Conservation (phyloP, 2,888 invertebrate species). For the Halictus quadricinctus region DNA sequence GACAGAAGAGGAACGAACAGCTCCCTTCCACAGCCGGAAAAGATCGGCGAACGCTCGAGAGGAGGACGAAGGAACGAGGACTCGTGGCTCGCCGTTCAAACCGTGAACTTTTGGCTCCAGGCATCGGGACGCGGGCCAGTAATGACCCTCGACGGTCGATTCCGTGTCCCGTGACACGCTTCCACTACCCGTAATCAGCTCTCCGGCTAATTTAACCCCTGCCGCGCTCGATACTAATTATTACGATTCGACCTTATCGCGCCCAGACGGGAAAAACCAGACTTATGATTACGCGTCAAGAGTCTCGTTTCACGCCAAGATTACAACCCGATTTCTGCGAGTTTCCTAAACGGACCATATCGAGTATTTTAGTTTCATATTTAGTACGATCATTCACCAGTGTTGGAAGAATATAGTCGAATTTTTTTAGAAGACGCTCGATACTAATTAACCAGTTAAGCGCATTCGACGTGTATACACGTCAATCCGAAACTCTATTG, state of each 20-base stretch:
- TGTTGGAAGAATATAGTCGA: too few species aligned
- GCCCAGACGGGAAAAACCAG: not conserved
- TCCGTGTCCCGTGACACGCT: conserved; percentile 37
- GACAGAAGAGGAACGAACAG: conserved; percentile 23
- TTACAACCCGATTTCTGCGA: not conserved
- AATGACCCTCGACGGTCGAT: conserved; percentile 53
- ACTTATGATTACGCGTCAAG: not conserved
- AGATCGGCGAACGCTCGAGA: conserved; percentile 10
- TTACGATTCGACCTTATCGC: not conserved
- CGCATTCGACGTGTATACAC: too few species aligned
- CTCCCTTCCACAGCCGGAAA: conserved; percentile 6
- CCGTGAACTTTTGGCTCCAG: conserved; percentile 74
- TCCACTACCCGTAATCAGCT: conserved; percentile 36
- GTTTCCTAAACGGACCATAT: too few species aligned
- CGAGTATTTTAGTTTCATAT: too few species aligned
- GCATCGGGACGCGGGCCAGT: conserved; percentile 48
- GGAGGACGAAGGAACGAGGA: conserved; percentile 11
- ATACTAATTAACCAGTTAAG: too few species aligned
- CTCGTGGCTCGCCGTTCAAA: conserved; percentile 42
- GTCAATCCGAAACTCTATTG: too few species aligned
- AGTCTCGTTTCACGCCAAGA: not conserved
- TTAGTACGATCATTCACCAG: too few species aligned
- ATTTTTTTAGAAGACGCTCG: too few species aligned
- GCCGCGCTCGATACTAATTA: conserved; percentile 4
- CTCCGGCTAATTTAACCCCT: conserved; percentile 45